phyloP scores from a whole-genome alignment of 1,140 invertebrate genomes.

The Meloidogyne exigua region DNA sequence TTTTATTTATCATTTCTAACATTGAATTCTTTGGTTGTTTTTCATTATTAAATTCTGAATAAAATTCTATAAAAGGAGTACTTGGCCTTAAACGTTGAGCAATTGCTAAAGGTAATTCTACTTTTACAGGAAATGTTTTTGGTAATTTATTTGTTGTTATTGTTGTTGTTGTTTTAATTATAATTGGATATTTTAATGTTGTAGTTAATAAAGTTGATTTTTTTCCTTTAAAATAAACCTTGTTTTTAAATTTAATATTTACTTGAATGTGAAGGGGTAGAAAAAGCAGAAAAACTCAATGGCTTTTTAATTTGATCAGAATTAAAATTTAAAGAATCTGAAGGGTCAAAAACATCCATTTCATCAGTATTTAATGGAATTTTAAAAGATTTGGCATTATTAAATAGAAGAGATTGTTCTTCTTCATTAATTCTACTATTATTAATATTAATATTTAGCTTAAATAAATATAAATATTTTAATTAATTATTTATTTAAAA shows the following conservation, averaged over 20 bases:
- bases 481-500: neutral
- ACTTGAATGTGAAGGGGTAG: neutral
- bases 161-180: neutral
- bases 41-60: neutral
- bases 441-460: neutral
- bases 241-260: too few species aligned
- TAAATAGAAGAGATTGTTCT: neutral
- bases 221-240: neutral
- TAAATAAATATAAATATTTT: neutral
- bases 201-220: neutral
- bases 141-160: neutral
- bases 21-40: neutral
- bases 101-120: slow-evolving; percentile 10
- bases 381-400: neutral
- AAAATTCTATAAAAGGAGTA: neutral
- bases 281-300: neutral
- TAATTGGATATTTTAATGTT: neutral
- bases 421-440: neutral
- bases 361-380: neutral
- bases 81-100: neutral
- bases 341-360: neutral
- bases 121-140: slow-evolving; percentile 10
- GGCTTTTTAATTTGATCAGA: neutral
- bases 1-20: neutral
- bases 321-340: neutral